Evolutionary conservation across 2,888 invertebrate species (phyloP).

Genomic region (Melinaea marsaeus): DNA sequence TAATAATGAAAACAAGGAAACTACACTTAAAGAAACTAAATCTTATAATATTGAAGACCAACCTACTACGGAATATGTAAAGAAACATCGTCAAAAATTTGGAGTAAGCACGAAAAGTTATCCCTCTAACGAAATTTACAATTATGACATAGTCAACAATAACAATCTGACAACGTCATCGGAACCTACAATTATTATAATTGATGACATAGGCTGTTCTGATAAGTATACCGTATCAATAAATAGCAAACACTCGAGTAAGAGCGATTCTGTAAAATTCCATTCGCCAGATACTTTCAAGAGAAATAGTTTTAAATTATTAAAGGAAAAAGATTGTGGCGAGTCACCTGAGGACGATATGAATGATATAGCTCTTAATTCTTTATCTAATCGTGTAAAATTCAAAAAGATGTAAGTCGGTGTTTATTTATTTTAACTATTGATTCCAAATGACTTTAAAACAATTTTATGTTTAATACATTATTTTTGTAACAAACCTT

Average conservation of each 20-base stretch:
- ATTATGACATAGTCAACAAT: slow-evolving; percentile 8
- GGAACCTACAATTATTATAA: slow-evolving; percentile 40
- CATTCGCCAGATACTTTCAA: not conserved
- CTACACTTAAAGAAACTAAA: not conserved
- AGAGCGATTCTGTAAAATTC: no score
- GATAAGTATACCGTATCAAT: not conserved
- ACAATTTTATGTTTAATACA: not conserved
- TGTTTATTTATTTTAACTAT: not conserved
- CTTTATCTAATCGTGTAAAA: not conserved
- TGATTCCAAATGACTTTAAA: not conserved
- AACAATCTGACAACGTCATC: slow-evolving; percentile 18
- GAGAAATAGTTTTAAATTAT: not conserved
- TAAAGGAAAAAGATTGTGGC: not conserved
- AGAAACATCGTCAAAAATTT: not conserved
- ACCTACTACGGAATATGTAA: not conserved
- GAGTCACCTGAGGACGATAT: not conserved
- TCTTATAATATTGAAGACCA: not conserved
- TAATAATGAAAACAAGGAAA: not conserved
- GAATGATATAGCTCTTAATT: slow-evolving; percentile 2
- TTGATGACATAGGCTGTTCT: slow-evolving; percentile 33
- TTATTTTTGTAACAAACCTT: not conserved
- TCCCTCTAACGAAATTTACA: not conserved
- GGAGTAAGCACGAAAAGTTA: not conserved
- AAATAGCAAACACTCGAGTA: not conserved
- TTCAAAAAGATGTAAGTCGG: not conserved